These are phyloP conservation scores for Enteromius radiatus DNA, from an alignment of 2,797 vertebrate species.

Conservation along the genomic window DNA sequence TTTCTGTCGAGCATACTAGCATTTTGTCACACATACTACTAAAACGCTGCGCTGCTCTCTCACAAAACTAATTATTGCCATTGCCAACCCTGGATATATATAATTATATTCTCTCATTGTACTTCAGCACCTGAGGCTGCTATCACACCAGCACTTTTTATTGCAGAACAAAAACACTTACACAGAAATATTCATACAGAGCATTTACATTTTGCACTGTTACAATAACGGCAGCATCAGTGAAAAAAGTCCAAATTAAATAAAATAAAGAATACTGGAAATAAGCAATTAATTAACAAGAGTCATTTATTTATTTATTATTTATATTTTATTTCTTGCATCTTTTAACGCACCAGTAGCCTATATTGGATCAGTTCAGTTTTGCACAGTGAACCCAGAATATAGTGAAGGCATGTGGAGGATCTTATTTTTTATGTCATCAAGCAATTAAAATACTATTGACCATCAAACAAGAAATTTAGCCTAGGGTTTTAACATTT, in stretches of 20 bases:
- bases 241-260: background rate
- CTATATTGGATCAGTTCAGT: background rate
- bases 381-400: background rate
- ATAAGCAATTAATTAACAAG: background rate
- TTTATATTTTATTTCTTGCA: background rate
- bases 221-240: background rate
- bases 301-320: too few relatives aligned
- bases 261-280: background rate
- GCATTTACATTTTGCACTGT: background rate
- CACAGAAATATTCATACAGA: background rate
- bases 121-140: conserved; percentile 8
- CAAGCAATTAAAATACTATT: background rate
- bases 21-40: background rate
- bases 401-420: background rate
- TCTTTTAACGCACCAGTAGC: background rate
- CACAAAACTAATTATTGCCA: background rate
- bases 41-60: background rate
- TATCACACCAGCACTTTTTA: background rate
- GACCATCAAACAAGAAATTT: background rate
- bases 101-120: background rate
- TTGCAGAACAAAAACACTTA: background rate
- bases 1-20: background rate
- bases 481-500: background rate
- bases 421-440: background rate
- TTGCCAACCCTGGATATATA: background rate